These are phyloP conservation scores for Brachionus paranguensis DNA, from an alignment of 1,140 invertebrate genomes.

Conservation along the genomic window DNA sequence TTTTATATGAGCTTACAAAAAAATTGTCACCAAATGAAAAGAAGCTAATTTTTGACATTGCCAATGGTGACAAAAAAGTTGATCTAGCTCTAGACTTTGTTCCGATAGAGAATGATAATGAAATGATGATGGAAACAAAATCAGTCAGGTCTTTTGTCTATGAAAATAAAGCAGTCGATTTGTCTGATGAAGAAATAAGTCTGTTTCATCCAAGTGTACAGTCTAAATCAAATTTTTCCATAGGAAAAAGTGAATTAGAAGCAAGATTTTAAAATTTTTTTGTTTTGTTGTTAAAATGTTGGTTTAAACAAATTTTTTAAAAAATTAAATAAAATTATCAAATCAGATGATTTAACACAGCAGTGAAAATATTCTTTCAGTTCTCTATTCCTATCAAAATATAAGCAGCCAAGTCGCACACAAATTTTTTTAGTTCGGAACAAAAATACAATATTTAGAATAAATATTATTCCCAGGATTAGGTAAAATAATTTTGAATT, in stretches of 20 bases:
- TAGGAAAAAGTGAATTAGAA: background rate
- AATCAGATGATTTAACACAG: too few relatives aligned
- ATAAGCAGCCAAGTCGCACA: too few relatives aligned
- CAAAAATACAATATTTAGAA: too few relatives aligned
- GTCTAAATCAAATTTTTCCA: background rate
- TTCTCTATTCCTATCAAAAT: too few relatives aligned
- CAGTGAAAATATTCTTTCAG: too few relatives aligned
- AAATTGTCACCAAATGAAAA: constrained; percentile 26
- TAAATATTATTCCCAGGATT: too few relatives aligned
- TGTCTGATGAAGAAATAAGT: background rate
- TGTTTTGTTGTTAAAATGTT: background rate
- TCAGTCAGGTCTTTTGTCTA: background rate
- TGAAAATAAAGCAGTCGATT: background rate
- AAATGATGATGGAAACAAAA: background rate
- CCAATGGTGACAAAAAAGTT: background rate
- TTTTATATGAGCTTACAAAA: constrained; percentile 25
- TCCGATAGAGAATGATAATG: background rate
- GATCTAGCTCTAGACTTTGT: background rate
- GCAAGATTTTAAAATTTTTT: background rate
- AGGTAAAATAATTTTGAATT: too few relatives aligned
- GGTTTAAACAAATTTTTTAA: too few relatives aligned
- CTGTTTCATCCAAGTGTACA: background rate
- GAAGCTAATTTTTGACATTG: constrained; percentile 29
- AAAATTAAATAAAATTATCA: too few relatives aligned
- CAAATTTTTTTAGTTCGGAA: too few relatives aligned